Conservation (phyloP, 1,140 invertebrate genomes). For the Paraescarpia echinospica region DNA sequence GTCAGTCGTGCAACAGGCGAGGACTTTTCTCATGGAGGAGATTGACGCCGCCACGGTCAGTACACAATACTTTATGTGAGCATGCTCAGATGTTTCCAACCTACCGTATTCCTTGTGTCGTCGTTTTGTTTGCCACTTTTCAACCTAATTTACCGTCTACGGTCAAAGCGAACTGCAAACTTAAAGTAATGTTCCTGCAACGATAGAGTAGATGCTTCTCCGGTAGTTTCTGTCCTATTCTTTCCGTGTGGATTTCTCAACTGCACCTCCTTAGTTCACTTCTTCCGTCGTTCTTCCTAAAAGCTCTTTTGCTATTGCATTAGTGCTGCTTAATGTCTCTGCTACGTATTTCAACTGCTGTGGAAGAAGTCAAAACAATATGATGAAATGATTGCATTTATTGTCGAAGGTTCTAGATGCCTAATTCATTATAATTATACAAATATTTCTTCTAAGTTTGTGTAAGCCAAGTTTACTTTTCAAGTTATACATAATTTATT, state of each 20-base stretch:
- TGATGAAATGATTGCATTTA: too few relatives aligned
- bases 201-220: neutral
- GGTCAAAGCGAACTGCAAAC: neutral
- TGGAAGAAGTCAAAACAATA: too few relatives aligned
- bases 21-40: constrained; percentile 16
- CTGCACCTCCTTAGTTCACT: neutral
- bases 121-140: neutral
- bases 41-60: constrained; percentile 18
- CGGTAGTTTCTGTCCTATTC: neutral
- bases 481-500: too few relatives aligned
- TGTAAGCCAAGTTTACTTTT: too few relatives aligned
- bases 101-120: neutral
- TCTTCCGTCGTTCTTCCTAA: neutral
- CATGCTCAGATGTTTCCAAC: neutral
- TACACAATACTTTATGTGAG: neutral
- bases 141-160: neutral
- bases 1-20: neutral
- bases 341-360: too few relatives aligned
- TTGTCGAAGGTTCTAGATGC: too few relatives aligned
- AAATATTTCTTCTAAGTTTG: too few relatives aligned
- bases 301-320: neutral
- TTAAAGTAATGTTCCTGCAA: neutral
- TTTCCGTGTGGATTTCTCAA: neutral
- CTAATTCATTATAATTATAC: too few relatives aligned
- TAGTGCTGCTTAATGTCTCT: too few relatives aligned